These are phyloP conservation scores for Drosophila anomalipes DNA, from an alignment of 2,888 invertebrate genomes.

Conservation along the genomic window DNA sequence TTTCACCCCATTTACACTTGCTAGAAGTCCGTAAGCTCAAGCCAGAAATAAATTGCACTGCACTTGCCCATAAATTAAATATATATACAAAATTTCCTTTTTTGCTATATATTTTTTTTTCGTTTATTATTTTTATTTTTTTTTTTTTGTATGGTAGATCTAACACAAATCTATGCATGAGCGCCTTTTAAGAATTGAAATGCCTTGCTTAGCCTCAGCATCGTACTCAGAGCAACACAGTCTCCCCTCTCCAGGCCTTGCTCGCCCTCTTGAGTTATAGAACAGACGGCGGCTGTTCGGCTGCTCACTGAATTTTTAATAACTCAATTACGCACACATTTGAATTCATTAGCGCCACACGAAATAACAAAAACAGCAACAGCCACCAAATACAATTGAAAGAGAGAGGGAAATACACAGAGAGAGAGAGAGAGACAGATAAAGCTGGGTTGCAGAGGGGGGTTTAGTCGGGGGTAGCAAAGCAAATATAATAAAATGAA, in stretches of 20 bases:
- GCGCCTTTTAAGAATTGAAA: conserved; percentile 73
- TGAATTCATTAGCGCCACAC: conserved; percentile 82
- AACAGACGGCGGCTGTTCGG: conserved; percentile 50
- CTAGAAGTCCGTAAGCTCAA: conserved; percentile 5
- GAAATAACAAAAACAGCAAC: conserved; percentile 47
- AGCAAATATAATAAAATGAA: conserved; percentile 77
- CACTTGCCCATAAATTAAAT: conserved; percentile 71
- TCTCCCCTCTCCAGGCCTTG: not conserved
- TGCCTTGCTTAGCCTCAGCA: conserved; percentile 16
- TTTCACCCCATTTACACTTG: conserved; percentile 52
- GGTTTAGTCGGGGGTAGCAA: conserved; percentile 42
- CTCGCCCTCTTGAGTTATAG: conserved; percentile 1
- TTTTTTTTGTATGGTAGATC: conserved; percentile 28
- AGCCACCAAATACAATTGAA: conserved; percentile 29
- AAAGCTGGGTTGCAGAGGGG: not conserved
- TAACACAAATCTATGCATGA: conserved; percentile 60
- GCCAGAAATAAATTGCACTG: conserved; percentile 64
- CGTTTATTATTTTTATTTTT: not conserved
- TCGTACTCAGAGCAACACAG: conserved; percentile 1
- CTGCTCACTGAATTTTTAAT: conserved; percentile 79
- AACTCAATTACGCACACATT: conserved; percentile 84
- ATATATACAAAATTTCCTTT: conserved; percentile 29
- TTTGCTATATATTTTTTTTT: not conserved
- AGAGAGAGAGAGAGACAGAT: not conserved
- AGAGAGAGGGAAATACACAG: not conserved